Percentiles rank a stretch among this genome's conserved stretches.
phyloP scores from a whole-genome alignment of 64 coral and sea anemone genomes.

The Hydrozoanthus tunicans region DNA sequence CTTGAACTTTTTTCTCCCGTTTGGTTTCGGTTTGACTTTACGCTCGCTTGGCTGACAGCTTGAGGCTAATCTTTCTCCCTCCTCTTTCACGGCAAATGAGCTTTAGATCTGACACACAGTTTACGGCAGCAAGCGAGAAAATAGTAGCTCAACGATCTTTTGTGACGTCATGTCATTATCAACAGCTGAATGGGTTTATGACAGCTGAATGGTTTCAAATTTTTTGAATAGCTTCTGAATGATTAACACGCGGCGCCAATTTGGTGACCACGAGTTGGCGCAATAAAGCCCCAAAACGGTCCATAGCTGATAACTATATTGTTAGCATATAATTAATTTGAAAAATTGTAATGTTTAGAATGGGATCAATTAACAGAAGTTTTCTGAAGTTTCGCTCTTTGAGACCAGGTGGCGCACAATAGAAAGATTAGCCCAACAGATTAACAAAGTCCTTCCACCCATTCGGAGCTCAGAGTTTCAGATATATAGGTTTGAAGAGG shows the following conservation, averaged over 20 bases:
- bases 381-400: background rate
- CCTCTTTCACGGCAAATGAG: slow-evolving; percentile 36
- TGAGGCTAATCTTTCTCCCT: background rate
- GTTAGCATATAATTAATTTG: slow-evolving; percentile 51
- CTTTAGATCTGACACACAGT: slow-evolving; percentile 28
- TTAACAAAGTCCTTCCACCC: background rate
- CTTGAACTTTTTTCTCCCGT: background rate
- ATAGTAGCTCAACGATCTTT: slow-evolving; percentile 44
- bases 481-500: background rate
- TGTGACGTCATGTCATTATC: slow-evolving; percentile 54
- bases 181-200: slow-evolving; percentile 55
- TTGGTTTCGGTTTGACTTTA: slow-evolving; percentile 38
- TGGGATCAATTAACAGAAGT: background rate
- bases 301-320: slow-evolving; percentile 11
- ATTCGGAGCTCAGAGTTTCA: slow-evolving; percentile 39
- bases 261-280: slow-evolving; percentile 53
- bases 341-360: background rate
- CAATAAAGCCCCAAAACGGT: slow-evolving; percentile 25
- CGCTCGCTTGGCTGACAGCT: slow-evolving; percentile 5
- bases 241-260: slow-evolving; percentile 60
- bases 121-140: slow-evolving; percentile 35
- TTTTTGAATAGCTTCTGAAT: slow-evolving; percentile 56
- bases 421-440: background rate
- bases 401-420: slow-evolving; percentile 11
- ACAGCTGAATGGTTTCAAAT: slow-evolving; percentile 63